A percentile compares a stretch with the other conserved stretches of the same genome.
phyloP scores from a whole-genome alignment of 2,797 vertebrate species.

The Tokudaia muenninki region DNA sequence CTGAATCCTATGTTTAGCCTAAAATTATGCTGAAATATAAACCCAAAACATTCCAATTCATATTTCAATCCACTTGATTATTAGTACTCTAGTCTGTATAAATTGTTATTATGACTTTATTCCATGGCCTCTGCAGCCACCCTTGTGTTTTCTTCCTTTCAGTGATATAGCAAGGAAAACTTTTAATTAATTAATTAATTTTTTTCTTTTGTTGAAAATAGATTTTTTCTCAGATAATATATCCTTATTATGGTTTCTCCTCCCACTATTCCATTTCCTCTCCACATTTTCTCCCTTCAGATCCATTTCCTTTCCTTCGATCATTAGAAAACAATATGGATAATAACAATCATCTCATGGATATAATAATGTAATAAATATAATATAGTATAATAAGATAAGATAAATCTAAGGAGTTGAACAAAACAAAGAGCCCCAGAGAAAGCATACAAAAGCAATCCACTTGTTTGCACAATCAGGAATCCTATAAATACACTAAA shows the following conservation, averaged over 20 bases:
- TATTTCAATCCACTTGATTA: not conserved
- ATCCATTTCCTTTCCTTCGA: not conserved
- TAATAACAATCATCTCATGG: not conserved
- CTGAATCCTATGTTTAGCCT: not conserved
- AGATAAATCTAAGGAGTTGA: not conserved
- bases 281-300: not conserved
- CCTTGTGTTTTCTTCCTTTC: not conserved
- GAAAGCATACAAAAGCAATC: not conserved
- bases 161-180: not conserved
- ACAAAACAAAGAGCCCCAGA: not conserved
- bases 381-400: not conserved
- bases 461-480: not conserved
- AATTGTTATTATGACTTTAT: not conserved
- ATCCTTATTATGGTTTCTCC: not conserved
- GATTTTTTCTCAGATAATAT: not conserved
- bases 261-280: not conserved
- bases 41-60: not conserved
- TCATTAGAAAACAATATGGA: not conserved
- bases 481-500: not conserved
- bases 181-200: not conserved
- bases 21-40: constrained; percentile 46
- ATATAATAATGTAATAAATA: not conserved
- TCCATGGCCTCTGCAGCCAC: not conserved
- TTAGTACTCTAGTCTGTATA: not conserved
- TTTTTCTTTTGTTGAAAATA: not conserved